A percentile compares a stretch with the other conserved stretches of the same genome.
Evolutionary conservation across 1,140 invertebrate species (phyloP).

Genomic region (Chironomus striatipennis): DNA sequence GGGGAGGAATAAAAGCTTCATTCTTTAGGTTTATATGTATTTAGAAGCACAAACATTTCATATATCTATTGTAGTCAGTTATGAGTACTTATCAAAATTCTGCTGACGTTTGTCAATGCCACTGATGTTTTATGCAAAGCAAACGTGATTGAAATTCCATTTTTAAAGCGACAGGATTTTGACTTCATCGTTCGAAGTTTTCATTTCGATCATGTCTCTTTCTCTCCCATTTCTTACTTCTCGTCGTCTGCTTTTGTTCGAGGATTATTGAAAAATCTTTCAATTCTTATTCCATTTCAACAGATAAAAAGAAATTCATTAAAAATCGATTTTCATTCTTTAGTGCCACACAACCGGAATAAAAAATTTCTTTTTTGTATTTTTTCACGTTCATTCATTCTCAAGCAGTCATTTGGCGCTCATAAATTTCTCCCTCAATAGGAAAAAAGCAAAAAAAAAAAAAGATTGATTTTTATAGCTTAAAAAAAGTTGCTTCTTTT

Average conservation of each 20-base stretch:
- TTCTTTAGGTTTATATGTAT: too few relatives aligned
- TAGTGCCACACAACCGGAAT: neutral
- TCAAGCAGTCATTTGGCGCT: neutral
- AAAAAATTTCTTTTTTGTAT: neutral
- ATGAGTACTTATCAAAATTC: neutral
- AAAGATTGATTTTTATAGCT: conserved; percentile 14
- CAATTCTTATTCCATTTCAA: conserved; percentile 7
- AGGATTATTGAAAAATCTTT: neutral
- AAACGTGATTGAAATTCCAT: conserved; percentile 13
- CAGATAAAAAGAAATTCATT: conserved; percentile 14
- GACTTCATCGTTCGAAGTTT: neutral
- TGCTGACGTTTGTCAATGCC: neutral
- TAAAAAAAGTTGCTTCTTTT: neutral
- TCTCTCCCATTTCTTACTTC: neutral
- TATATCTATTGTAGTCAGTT: too few relatives aligned
- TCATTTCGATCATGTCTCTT: neutral
- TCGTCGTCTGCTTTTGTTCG: neutral
- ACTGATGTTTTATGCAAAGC: neutral
- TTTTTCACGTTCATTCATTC: neutral
- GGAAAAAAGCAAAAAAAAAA: neutral
- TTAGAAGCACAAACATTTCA: too few relatives aligned
- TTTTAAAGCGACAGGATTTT: neutral
- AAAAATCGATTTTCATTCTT: conserved; percentile 8
- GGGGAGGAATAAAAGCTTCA: too few relatives aligned
- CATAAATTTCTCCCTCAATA: neutral